Base-by-base conservation (phyloP, 2,797 vertebrate species). In the Todus mexicanus region DNA sequence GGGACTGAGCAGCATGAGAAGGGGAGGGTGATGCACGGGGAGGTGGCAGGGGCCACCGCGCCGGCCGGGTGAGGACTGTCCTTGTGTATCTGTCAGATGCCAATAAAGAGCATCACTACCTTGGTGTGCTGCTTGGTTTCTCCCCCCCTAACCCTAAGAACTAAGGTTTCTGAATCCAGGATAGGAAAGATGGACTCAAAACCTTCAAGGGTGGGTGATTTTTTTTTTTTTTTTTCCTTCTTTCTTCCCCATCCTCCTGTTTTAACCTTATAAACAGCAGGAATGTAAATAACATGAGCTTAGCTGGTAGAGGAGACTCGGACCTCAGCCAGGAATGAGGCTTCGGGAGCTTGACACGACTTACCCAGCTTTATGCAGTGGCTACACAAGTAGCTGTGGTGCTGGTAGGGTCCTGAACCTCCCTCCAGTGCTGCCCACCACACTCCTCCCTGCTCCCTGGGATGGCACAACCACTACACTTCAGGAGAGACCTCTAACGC, bases 31-130 rank as follows among this genome's bases (percentile, higher is more conserved):
- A 73, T 83, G 94, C 84, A 83, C 68, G 7, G 57, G 87, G 27
- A 60, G 57, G 35, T 47, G 56, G 56, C 7, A 5, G 15, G 42
- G 61, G 5, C 29, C 13, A 26, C 38, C 21, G 35, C n/a, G 82
- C 63, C 23, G 43, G 72, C 83, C 51, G 38, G 51, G 51, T 63
- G 93, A 60, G 74, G 19, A 43, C 16, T 93, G 92, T 94, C 94
- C 60, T 59, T 81, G 89, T 93, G 93, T 96, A 92, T 71, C 78
- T 3, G 27, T 76, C 14, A 4, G 92, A 70, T 92, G 91, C 92
- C 90, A 97, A 96, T 96, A 96, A 97, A 94, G 61, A 95, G 89
- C 92, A 84, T 96, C 92, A 8, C 37, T 31, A n/a, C 3, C 7
- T 20, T 3, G 7, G 5, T 1, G 71, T 29, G 22, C 40, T 3